Conservation (phyloP, 2,888 invertebrate genomes). For the Lymantria dispar region DNA sequence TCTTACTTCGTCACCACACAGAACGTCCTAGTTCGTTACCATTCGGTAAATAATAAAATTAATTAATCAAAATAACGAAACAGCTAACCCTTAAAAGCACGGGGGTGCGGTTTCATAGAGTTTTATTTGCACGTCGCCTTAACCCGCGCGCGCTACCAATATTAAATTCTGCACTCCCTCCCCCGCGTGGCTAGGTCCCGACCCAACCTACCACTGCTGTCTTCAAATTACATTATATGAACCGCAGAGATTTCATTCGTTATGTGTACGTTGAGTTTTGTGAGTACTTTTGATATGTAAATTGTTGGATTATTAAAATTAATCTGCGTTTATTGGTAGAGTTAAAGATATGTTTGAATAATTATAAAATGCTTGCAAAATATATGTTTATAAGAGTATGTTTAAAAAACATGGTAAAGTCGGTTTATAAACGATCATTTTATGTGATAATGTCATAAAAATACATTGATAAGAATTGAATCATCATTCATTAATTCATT, state of each 20-base stretch:
- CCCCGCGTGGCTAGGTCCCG: slow-evolving; percentile 20
- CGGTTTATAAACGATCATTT: too few species aligned
- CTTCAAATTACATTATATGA: slow-evolving; percentile 66
- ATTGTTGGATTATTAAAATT: neutral
- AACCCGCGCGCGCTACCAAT: slow-evolving; percentile 74
- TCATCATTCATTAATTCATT: too few species aligned
- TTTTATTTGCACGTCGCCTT: slow-evolving; percentile 78
- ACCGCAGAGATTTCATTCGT: slow-evolving; percentile 41
- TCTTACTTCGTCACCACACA: too few species aligned
- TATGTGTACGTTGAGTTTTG: slow-evolving; percentile 1
- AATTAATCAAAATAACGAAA: slow-evolving; percentile 3
- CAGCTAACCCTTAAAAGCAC: slow-evolving; percentile 47
- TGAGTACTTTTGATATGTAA: neutral
- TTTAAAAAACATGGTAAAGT: too few species aligned
- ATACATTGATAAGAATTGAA: too few species aligned
- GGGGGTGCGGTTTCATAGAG: slow-evolving; percentile 66
- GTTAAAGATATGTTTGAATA: too few species aligned
- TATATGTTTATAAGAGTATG: too few species aligned
- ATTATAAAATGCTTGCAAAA: too few species aligned
- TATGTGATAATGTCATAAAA: too few species aligned
- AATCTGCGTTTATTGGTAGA: too few species aligned
- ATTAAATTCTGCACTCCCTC: slow-evolving; percentile 66
- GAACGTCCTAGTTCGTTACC: neutral
- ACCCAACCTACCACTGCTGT: slow-evolving; percentile 15
- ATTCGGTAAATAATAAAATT: neutral